Conservation (phyloP, 1,140 invertebrate species). For the Cotesia glomerata region DNA sequence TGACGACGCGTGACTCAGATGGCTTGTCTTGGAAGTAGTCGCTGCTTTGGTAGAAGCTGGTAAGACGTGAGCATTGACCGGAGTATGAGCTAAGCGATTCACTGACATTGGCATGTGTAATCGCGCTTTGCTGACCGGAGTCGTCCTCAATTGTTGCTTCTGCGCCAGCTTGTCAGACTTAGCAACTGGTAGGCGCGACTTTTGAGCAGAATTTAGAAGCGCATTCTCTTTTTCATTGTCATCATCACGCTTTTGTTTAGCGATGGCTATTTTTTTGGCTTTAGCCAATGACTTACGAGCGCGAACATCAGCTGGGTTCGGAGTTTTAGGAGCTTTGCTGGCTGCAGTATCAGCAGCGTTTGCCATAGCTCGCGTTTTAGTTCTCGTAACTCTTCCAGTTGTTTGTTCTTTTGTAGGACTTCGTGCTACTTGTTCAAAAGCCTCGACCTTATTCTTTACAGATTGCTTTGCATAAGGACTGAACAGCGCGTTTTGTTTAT, state of each 20-base stretch:
- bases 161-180: conserved; percentile 35
- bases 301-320: conserved; percentile 40
- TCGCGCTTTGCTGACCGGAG: conserved; percentile 50
- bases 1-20: conserved; percentile 46
- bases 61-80: conserved; percentile 40
- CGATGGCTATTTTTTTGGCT: conserved; percentile 52
- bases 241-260: conserved; percentile 41
- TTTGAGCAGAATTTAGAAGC: conserved; percentile 28
- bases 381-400: conserved; percentile 54
- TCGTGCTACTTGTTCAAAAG: conserved; percentile 65
- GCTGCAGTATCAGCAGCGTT: conserved; percentile 33
- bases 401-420: conserved; percentile 40
- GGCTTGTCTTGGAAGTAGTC: conserved; percentile 39
- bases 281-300: conserved; percentile 54
- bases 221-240: conserved; percentile 53
- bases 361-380: conserved; percentile 55
- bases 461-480: conserved; percentile 69
- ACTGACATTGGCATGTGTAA: conserved; percentile 45
- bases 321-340: background rate
- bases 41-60: conserved; percentile 44
- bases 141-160: conserved; percentile 42
- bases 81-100: conserved; percentile 47
- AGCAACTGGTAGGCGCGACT: conserved; percentile 20
- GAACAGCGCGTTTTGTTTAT: conserved; percentile 52
- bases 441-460: conserved; percentile 69